Conservation (phyloP, 92 coral and sea anemone genomes). For the Epizoanthus scotinus region DNA sequence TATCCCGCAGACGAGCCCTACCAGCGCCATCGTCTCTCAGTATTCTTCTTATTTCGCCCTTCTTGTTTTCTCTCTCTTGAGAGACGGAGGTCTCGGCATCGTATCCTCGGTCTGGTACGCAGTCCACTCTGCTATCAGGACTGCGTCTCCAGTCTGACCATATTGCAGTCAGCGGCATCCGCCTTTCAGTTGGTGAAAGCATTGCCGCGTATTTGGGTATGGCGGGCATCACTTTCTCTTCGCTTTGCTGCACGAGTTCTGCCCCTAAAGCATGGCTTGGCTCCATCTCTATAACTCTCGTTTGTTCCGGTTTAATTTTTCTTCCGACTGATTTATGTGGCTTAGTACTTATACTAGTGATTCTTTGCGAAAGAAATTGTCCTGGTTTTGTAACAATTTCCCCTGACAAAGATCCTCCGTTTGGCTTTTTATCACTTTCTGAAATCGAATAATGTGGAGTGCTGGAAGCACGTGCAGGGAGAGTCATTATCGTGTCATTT, state of each 20-base stretch:
- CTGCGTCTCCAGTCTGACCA: constrained; percentile 14
- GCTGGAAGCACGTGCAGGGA: not conserved
- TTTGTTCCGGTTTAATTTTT: not conserved
- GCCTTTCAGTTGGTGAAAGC: constrained; percentile 15
- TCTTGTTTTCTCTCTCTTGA: not conserved
- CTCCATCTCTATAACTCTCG: not conserved
- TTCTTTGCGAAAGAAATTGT: not conserved
- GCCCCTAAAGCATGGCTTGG: not conserved
- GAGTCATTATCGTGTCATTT: not conserved
- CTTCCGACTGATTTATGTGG: not conserved
- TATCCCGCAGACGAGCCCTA: constrained; percentile 10
- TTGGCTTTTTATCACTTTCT: not conserved
- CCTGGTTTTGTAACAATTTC: not conserved
- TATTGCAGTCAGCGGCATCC: not conserved
- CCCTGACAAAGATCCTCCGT: no score
- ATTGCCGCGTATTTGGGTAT: not conserved
- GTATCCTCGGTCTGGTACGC: not conserved
- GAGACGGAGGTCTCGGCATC: constrained; percentile 3
- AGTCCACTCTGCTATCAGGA: not conserved
- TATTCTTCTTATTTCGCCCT: not conserved
- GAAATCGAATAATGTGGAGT: not conserved
- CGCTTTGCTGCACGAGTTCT: not conserved
- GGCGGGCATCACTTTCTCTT: constrained; percentile 20
- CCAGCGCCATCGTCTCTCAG: constrained; percentile 20
- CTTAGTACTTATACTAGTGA: not conserved